Percentiles rank a stretch among this genome's conserved stretches.
Evolutionary conservation across 2,113 vertebrate species (phyloP).

Genomic region (Apodemus speciosus): DNA sequence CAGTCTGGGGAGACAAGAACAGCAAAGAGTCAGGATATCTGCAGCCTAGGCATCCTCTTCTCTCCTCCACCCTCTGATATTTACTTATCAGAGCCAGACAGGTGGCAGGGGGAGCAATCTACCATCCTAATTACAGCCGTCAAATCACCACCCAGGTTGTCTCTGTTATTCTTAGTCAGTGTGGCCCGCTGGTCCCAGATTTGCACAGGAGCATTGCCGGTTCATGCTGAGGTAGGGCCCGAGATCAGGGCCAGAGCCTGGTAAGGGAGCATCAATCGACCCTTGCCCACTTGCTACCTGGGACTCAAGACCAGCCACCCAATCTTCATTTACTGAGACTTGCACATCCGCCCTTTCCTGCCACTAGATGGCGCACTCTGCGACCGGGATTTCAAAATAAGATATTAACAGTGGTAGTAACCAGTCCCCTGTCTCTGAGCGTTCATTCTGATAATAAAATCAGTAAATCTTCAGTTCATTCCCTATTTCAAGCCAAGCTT

Average conservation of each 20-base stretch:
- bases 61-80: background rate
- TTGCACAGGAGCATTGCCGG: background rate
- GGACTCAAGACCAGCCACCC: background rate
- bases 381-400: constrained; percentile 37
- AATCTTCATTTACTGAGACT: background rate
- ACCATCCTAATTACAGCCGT: background rate
- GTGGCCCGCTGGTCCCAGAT: background rate
- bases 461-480: constrained; percentile 69
- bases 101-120: constrained; percentile 44
- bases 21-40: background rate
- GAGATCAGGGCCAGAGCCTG: background rate
- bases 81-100: constrained; percentile 49
- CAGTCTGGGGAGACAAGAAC: background rate
- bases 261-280: background rate
- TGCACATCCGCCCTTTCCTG: background rate
- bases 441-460: constrained; percentile 61
- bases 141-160: constrained; percentile 22
- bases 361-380: constrained; percentile 70
- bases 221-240: background rate
- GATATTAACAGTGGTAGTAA: background rate
- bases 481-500: constrained; percentile 66
- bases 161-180: constrained; percentile 64
- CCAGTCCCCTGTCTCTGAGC: constrained; percentile 32
- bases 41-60: background rate
- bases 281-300: background rate